Conservation (phyloP, 1,140 invertebrate species). For the Diorhabda elongata region DNA sequence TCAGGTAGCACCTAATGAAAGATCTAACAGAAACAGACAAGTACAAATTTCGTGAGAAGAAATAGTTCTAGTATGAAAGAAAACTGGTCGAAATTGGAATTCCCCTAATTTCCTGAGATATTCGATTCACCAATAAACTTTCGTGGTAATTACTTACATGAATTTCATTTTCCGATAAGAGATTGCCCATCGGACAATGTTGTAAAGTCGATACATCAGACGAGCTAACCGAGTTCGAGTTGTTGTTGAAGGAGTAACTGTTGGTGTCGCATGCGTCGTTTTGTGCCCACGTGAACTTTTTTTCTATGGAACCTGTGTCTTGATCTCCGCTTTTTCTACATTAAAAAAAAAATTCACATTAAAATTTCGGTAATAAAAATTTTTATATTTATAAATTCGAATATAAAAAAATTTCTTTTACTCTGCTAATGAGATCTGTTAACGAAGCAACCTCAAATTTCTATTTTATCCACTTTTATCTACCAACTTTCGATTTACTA, state of each 20-base stretch:
- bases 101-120: too few relatives aligned
- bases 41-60: too few relatives aligned
- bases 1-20: too few relatives aligned
- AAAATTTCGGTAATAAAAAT: neutral
- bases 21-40: too few relatives aligned
- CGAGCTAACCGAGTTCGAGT: constrained; percentile 22
- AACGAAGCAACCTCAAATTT: too few relatives aligned
- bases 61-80: too few relatives aligned
- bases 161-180: constrained; percentile 36
- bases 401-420: too few relatives aligned
- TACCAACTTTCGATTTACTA: too few relatives aligned
- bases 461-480: too few relatives aligned
- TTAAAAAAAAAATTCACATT: constrained; percentile 3
- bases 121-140: neutral
- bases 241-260: constrained; percentile 20
- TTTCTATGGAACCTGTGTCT: constrained; percentile 73
- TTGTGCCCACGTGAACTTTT: constrained; percentile 70
- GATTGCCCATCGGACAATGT: constrained; percentile 26
- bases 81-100: too few relatives aligned
- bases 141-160: constrained; percentile 30
- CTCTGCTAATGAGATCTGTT: too few relatives aligned
- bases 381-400: too few relatives aligned
- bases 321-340: constrained; percentile 66
- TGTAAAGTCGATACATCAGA: constrained; percentile 5
- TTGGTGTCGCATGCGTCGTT: constrained; percentile 47